Percentiles rank a stretch among this genome's conserved stretches.
Conservation (phyloP, 2,113 vertebrate species). For the Myotis davidii region DNA sequence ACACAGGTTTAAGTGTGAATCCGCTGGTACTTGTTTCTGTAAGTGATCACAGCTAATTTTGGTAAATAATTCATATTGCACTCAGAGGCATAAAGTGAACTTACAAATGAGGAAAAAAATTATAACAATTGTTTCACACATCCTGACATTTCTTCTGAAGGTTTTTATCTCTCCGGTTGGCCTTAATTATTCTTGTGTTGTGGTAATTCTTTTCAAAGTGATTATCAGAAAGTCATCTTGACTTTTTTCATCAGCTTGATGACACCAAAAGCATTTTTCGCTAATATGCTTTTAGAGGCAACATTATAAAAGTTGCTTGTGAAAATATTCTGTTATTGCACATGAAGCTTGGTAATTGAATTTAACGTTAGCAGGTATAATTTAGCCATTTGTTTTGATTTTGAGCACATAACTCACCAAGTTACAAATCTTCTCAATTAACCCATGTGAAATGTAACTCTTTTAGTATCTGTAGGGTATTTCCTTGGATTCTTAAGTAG, state of each 20-base stretch:
- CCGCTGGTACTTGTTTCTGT: slow-evolving; percentile 62
- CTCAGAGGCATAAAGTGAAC: slow-evolving; percentile 78
- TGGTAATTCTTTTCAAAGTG: slow-evolving; percentile 56
- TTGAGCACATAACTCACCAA: background rate
- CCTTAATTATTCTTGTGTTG: slow-evolving; percentile 73
- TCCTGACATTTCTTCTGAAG: slow-evolving; percentile 74
- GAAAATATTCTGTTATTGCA: slow-evolving; percentile 39
- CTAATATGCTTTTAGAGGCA: slow-evolving; percentile 24
- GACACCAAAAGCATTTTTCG: slow-evolving; percentile 22
- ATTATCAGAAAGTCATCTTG: slow-evolving; percentile 53
- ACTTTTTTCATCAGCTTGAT: slow-evolving; percentile 26
- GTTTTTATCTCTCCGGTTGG: slow-evolving; percentile 68
- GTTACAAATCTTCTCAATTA: slow-evolving; percentile 16
- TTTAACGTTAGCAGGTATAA: slow-evolving; percentile 47
- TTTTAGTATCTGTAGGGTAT: background rate
- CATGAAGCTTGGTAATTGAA: slow-evolving; percentile 4
- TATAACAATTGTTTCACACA: slow-evolving; percentile 78
- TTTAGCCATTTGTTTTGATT: slow-evolving; percentile 33
- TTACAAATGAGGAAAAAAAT: slow-evolving; percentile 73
- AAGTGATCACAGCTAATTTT: slow-evolving; percentile 80
- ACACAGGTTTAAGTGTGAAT: slow-evolving; percentile 76
- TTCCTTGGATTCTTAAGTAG: background rate
- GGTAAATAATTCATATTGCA: slow-evolving; percentile 80
- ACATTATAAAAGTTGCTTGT: background rate
- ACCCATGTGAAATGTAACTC: background rate